Percentiles rank a stretch among this genome's conserved stretches.
These are phyloP conservation scores for Holothuria leucospilota DNA, from an alignment of 53 echinoderm and acorn worm genomes.

Conservation along the genomic window DNA sequence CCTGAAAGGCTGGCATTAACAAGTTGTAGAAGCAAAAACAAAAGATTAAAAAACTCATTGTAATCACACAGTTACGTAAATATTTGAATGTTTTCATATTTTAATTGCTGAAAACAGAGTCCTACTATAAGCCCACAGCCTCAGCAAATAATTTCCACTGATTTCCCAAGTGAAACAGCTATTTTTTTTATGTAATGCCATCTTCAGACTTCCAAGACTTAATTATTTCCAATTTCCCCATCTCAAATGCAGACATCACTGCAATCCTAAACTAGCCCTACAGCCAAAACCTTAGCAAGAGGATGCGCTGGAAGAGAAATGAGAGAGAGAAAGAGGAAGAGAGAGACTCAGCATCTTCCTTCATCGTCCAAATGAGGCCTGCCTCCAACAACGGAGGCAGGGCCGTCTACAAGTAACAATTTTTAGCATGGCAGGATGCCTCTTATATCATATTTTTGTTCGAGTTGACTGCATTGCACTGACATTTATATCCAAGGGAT, in stretches of 20 bases:
- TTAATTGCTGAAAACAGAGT: too few species aligned
- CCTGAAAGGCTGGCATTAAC: too few species aligned
- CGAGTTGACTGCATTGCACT: constrained; percentile 4
- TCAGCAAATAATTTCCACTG: constrained; percentile 10
- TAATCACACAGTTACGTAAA: too few species aligned
- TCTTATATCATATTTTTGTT: constrained; percentile 26
- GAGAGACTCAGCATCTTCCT: background rate
- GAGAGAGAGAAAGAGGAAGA: background rate
- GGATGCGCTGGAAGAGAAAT: background rate
- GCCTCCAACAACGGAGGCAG: constrained; percentile 10
- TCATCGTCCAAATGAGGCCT: constrained; percentile 12
- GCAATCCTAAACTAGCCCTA: background rate
- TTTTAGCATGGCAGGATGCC: constrained; percentile 15
- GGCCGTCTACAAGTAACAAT: constrained; percentile 11
- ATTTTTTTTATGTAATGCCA: background rate
- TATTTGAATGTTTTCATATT: too few species aligned
- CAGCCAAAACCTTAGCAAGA: background rate
- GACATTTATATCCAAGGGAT: constrained; percentile 17
- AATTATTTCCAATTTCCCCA: constrained; percentile 32
- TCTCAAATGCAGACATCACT: constrained; percentile 4
- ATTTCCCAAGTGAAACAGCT: constrained; percentile 31
- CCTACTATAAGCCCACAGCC: background rate
- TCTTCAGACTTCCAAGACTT: constrained; percentile 1
- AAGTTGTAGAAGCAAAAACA: too few species aligned
- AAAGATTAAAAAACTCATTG: too few species aligned